Evolutionary conservation across 2,888 invertebrate species (phyloP), one percentile per base, ranked within the genome.

Genomic region (Metallyticus violacea): DNA sequence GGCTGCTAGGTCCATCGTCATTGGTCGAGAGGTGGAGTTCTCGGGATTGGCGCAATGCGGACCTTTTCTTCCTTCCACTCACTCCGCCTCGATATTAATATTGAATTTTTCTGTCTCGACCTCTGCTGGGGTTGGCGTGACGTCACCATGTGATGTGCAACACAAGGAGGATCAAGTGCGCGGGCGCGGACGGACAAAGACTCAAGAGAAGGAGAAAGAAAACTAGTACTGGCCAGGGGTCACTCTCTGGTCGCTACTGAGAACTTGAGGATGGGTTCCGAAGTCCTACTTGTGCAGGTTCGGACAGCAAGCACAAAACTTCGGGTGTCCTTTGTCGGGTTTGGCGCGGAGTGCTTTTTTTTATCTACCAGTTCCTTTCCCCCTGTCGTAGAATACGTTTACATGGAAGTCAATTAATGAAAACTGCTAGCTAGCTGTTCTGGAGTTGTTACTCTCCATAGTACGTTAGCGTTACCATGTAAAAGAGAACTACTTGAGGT

Each of bases 71-170:
- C 93, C 92, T 93, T 93, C 94, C 94, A 93, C 94, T 94, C 93
- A 92, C 93, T 93, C 94, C 94, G 93, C 94, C 94, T 94, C 93
- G 94, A 95, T 95, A 95, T 95, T 95, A 95, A 95, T 95, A 95
- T 95, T 95, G 94, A 95, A 95, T 95, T 95, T 95, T 95, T 95
- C 93, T 93, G 93, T 93, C 93, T 92, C 93, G 93, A 93, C 91
- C 92, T 91, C 91, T 91, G 92, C 77, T 83, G 92, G 92, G 93
- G 92, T 91, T 91, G 93, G 92, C 92, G 86, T 85, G 77, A 30
- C 79, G 86, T 86, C 87, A 85, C 87, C 86, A 88, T 86, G 87
- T 87, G 90, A 89, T 90, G 91, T 90, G 91, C 91, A 91, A 91
- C 91, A 91, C 89, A 89, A 81, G 85, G 83, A 85, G 77, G 83